Base-by-base conservation (phyloP, 2,113 vertebrate genomes). In the Clarias gariepinus region DNA sequence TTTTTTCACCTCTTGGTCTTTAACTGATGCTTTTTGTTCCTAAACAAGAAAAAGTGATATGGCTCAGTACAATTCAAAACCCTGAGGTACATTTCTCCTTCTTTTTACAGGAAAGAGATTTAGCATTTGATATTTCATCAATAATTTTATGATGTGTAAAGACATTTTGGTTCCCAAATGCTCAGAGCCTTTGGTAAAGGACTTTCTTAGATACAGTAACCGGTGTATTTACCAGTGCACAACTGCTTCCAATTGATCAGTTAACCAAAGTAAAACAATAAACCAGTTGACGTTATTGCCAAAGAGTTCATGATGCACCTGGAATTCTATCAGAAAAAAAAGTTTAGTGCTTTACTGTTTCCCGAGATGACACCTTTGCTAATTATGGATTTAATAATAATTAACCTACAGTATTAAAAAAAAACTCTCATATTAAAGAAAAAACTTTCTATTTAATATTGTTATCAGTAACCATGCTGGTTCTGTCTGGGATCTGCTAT, bases 21-120 rank as follows among this genome's bases (percentile, higher is more conserved):
- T 87, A 87, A 94, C 90, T 1, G 52, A 90, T 61, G 89, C 92
- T 89, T 92, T 93, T 79, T 90, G 93, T n/a, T 92, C 94, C 95
- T 96, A 89, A 82, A 87, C 36, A 30, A 28, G 36, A 5, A 18
- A 60, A 79, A 53, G 60, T 12, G 57, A 64, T 28, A 41, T 52
- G 25, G 80, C 21, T 81, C 60, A 71, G 1, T 57, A 18, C 23
- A 36, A 8, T 13, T 23, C 57, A 79, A 55, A 53, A 79, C 53
- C n/a, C 69, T 11, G 69, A 52, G 41, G 41, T n/a, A 52, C 21
- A 52, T 52, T 52, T 52, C 25, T 52, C 71, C 71, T 47, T 11
- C 47, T 23, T 83, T 71, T 73, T 68, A n/a, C 12, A 64, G 25
- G 36, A 41, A 47, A 9, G 16, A 25, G 23, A 19, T 77, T 64